A percentile compares a stretch with the other conserved stretches of the same genome.
Evolutionary conservation across 2,113 vertebrate genomes (phyloP).

Genomic region (Mobula hypostoma): DNA sequence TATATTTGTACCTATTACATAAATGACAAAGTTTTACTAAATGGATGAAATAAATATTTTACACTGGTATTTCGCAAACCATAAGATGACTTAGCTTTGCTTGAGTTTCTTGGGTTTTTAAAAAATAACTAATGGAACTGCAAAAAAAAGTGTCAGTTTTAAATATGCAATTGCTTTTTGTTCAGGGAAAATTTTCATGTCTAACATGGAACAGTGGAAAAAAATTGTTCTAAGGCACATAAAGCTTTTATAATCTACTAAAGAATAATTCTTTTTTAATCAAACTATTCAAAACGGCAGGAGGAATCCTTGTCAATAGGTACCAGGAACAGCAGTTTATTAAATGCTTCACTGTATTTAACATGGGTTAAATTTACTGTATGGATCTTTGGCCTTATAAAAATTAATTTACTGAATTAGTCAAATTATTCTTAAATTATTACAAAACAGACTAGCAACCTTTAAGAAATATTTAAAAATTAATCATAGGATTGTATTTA

Average conservation of each 20-base stretch:
- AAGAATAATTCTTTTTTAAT: background rate
- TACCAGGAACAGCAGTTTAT: background rate
- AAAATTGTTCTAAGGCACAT: background rate
- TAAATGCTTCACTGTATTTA: background rate
- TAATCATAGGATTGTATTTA: background rate
- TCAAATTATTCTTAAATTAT: background rate
- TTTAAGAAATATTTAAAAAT: background rate
- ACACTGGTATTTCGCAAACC: background rate
- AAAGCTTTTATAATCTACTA: background rate
- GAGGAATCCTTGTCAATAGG: background rate
- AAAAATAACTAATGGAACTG: background rate
- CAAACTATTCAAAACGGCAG: background rate
- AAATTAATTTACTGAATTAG: constrained; percentile 3
- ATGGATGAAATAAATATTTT: background rate
- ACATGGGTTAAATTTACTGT: background rate
- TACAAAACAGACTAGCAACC: background rate
- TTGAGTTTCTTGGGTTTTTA: background rate
- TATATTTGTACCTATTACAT: background rate
- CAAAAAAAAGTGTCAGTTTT: background rate
- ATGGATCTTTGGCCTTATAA: background rate
- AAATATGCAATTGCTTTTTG: background rate
- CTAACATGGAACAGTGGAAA: background rate
- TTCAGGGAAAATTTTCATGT: background rate
- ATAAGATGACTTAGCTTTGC: background rate
- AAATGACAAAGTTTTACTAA: background rate